A percentile compares a stretch with the other conserved stretches of the same genome.
phyloP scores from a whole-genome alignment of 2,888 invertebrate species.

The Macropis europaea region DNA sequence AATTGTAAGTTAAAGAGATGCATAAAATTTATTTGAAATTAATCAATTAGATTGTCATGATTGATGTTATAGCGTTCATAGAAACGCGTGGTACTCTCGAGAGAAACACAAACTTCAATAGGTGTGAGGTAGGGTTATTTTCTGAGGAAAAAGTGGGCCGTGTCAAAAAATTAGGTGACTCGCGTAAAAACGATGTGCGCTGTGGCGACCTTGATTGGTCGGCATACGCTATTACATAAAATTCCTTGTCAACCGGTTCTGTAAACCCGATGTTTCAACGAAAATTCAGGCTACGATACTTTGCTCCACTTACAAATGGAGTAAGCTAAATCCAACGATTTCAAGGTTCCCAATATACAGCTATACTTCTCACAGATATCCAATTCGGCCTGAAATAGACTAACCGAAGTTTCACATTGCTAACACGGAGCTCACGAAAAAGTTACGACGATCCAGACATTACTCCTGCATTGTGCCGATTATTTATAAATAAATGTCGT shows the following conservation, averaged over 20 bases:
- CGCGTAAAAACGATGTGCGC: conserved; percentile 32
- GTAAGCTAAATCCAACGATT: conserved; percentile 8
- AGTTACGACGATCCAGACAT: neutral
- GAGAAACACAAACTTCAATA: too few species aligned
- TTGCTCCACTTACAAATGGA: neutral
- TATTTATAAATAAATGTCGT: neutral
- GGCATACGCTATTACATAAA: conserved; percentile 50
- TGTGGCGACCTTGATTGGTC: conserved; percentile 56
- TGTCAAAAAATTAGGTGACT: conserved; percentile 21
- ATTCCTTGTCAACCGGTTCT: conserved; percentile 29
- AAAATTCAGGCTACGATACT: neutral
- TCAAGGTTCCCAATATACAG: conserved; percentile 11
- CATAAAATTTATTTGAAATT: too few species aligned
- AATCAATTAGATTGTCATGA: too few species aligned
- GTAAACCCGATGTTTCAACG: neutral
- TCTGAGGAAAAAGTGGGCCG: too few species aligned
- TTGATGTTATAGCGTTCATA: too few species aligned
- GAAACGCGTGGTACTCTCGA: too few species aligned
- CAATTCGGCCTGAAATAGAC: neutral
- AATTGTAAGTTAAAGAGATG: too few species aligned
- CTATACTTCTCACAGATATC: neutral
- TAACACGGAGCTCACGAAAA: neutral
- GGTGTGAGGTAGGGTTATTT: too few species aligned
- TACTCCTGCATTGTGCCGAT: neutral
- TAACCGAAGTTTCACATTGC: neutral